Conservation (phyloP, 2,113 vertebrate species). For the Thalassoma bifasciatum region DNA sequence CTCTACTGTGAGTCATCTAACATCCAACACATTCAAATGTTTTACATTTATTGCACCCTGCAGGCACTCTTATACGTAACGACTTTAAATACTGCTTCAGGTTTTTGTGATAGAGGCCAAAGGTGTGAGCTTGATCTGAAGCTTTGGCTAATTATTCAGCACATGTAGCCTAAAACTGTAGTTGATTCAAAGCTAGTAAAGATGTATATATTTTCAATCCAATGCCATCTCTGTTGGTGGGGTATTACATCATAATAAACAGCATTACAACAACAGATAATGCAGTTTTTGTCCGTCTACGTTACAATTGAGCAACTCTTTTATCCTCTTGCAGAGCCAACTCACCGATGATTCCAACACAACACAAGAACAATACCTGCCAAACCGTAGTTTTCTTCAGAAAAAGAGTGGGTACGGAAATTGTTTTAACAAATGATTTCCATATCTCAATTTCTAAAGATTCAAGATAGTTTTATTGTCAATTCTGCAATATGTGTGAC, state of each 20-base stretch:
- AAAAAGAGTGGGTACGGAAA: conserved; percentile 33
- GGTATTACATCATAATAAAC: neutral
- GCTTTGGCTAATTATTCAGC: conserved; percentile 6
- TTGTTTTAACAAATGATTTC: conserved; percentile 36
- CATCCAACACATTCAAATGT: conserved; percentile 7
- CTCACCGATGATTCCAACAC: conserved; percentile 51
- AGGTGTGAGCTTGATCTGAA: neutral
- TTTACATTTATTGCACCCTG: conserved; percentile 32
- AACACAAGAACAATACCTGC: no score
- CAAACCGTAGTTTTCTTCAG: conserved; percentile 34
- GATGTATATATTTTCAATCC: no score
- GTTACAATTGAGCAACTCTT: no score
- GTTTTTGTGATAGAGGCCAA: conserved; percentile 11
- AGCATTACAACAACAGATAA: neutral
- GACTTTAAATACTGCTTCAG: conserved; percentile 9
- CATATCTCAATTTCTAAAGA: conserved; percentile 5
- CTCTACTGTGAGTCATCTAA: neutral
- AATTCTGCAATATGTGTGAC: no score
- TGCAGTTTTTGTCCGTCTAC: neutral
- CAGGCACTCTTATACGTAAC: neutral
- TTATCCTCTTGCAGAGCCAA: no score
- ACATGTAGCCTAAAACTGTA: neutral
- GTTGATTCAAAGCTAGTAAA: no score
- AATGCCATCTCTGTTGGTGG: no score
- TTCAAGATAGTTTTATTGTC: no score